Evolutionary conservation across 2,113 vertebrate species (phyloP), one percentile per base, ranked within the genome.

Genomic region (Tupaia chinensis): DNA sequence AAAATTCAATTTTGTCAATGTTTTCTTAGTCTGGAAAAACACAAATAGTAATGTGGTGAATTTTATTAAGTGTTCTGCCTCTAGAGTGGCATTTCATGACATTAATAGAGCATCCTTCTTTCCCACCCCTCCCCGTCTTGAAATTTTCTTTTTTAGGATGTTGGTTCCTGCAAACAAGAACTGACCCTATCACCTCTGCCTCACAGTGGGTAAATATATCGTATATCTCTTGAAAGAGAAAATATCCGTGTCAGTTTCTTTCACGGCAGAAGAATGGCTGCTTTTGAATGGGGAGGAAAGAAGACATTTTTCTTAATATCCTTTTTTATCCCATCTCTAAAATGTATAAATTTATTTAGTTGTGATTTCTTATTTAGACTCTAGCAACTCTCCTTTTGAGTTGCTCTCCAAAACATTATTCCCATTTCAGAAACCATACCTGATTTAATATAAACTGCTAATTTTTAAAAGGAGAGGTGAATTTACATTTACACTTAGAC

Each of bases 301-400:
- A 97, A 98, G 98, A 98, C 97, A 97, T 97, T 98, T 98, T 98
- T 98, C 95, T 98, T 97, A 98, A 93, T 98, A 98, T 98, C 97
- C 95, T 97, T 98, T 96, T 96, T 97, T 96, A 96, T 98, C 98
- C 98, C 86, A 97, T 89, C 95, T 98, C 94, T 91, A 87, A 98
- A 97, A 95, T 87, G 97, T 76, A 56, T 44, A 95, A 90, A 68
- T 97, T 74, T 34, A 82, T 93, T 93, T 91, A 81, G 54, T 88
- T 95, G 87, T 60, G 83, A 76, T 88, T 90, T 87, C 87, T 94
- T 56, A 70, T 69, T 93, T 78, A 73, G 84, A 78, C 85, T 95
- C 96, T 34, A 98, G 90, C 90, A 94, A 70, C 63, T 90, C 94
- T 97, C 70, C 93, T 87, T 63, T 86, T 86, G 78, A 90, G 80